phyloP scores from a whole-genome alignment of 2,888 invertebrate genomes.

The Euspilapteryx auroguttella region DNA sequence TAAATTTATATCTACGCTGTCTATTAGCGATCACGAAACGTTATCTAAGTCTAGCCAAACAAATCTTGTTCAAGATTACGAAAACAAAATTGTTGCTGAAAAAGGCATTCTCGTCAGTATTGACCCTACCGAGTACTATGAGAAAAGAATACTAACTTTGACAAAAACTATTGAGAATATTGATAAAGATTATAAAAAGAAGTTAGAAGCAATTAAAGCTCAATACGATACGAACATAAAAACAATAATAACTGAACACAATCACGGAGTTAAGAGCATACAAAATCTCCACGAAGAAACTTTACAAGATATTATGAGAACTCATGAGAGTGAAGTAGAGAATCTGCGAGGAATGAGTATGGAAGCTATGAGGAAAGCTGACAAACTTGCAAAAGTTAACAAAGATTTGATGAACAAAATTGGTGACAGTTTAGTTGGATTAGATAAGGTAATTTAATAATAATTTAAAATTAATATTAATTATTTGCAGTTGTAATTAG shows the following conservation, averaged over 20 bases:
- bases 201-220: conserved; percentile 42
- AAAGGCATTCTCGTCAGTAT: conserved; percentile 21
- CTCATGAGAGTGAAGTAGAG: conserved; percentile 55
- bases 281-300: conserved; percentile 57
- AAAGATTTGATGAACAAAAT: conserved; percentile 20
- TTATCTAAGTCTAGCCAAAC: background rate
- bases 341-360: conserved; percentile 43
- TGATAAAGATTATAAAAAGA: conserved; percentile 36
- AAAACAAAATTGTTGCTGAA: conserved; percentile 3
- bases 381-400: conserved; percentile 40
- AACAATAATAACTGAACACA: conserved; percentile 51
- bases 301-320: conserved; percentile 39
- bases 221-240: conserved; percentile 58
- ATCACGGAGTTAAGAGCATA: conserved; percentile 54
- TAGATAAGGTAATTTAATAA: too few species aligned
- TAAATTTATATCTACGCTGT: too few species aligned
- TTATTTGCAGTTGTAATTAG: too few species aligned
- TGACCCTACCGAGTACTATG: conserved; percentile 22
- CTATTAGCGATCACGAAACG: conserved; percentile 7
- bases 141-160: conserved; percentile 24
- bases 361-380: conserved; percentile 42
- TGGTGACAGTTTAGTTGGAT: conserved; percentile 11
- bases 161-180: conserved; percentile 26
- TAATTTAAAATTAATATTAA: too few species aligned
- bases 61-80: background rate